phyloP scores from a whole-genome alignment of 2,113 vertebrate species.

The Prunella himalayana region DNA sequence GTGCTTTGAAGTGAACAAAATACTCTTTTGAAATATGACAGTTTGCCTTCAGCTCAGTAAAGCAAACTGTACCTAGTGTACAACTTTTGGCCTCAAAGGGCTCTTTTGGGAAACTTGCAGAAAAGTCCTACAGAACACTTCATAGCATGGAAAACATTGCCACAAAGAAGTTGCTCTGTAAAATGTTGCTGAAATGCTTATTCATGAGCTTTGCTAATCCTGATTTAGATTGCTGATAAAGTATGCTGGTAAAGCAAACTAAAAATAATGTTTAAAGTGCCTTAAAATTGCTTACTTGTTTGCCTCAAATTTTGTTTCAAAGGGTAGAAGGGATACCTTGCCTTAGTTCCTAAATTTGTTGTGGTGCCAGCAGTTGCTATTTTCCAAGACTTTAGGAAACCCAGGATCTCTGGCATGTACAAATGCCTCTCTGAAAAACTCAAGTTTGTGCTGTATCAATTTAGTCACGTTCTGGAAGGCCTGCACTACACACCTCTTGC shows the following conservation, averaged over 20 bases:
- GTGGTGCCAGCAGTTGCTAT: conserved; percentile 56
- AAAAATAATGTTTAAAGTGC: conserved; percentile 72
- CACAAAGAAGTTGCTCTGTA: conserved; percentile 15
- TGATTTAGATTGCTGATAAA: conserved; percentile 15
- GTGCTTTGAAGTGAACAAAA: conserved; percentile 6
- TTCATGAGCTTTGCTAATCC: neutral
- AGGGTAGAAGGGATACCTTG: conserved; percentile 33
- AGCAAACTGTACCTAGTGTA: neutral
- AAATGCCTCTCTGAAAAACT: conserved; percentile 39
- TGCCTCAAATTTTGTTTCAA: conserved; percentile 61
- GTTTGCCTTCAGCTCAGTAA: neutral
- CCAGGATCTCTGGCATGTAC: conserved; percentile 34
- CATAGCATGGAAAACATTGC: neutral
- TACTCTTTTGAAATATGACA: neutral
- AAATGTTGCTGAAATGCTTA: conserved; percentile 17
- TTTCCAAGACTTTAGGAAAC: conserved; percentile 56
- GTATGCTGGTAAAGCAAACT: conserved; percentile 18
- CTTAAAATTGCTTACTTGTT: conserved; percentile 73
- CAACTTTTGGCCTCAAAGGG: conserved; percentile 3
- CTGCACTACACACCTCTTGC: neutral
- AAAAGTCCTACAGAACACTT: conserved; percentile 2
- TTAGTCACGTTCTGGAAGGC: neutral
- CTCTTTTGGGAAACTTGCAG: conserved; percentile 12
- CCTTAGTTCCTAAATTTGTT: conserved; percentile 61
- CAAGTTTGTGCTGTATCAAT: neutral